Base-by-base conservation (phyloP, 2,888 invertebrate species). In the Heliconius aoede region DNA sequence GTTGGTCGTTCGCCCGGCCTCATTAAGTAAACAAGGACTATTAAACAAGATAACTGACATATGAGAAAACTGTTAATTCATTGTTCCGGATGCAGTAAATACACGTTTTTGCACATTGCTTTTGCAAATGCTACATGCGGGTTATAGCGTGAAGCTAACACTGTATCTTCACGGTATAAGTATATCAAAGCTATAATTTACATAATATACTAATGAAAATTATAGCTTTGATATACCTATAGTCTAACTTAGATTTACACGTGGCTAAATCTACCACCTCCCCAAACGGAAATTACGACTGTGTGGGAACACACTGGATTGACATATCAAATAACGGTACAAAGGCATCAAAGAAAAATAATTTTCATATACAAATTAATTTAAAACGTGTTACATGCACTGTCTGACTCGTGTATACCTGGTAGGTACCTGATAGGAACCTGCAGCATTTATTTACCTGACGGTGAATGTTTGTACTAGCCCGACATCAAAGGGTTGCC, bases 401-500 rank as follows among this genome's bases (percentile, higher is more conserved):
- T n/a, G 36, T 7, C 60, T 72, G 26, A 11, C 36, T 46, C 46
- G 5, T 11, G 21, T 9, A 30, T 46, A 21, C 46, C 46, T 18
- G 46, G 18, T 46, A 46, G 18, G 18, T 46, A 18, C 46, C 46
- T 18, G 46, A 46, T 46, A 46, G 18, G 18, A 18, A 46, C 32
- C 32, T 72, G 32, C 9, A 60, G 21, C 26, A 58, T 72, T 72
- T 72, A 72, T 72, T 72, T 69, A 69, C 55, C 69, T 69, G 30
- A 30, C 61, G 69, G 51, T 21, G 71, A 46, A 30, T 55, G 68
- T 62, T 71, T 64, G 69, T 55, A 18, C 69, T 32, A 51, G 15
- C 46, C 62, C 51, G 40, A 71, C 71, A 75, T 75, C 75, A 75
- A 75, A 75, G 75, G 69, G 36, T 64, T 61, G 36, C 36, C 36